Conservation (phyloP, 1,140 invertebrate species). For the Solen grandis region DNA sequence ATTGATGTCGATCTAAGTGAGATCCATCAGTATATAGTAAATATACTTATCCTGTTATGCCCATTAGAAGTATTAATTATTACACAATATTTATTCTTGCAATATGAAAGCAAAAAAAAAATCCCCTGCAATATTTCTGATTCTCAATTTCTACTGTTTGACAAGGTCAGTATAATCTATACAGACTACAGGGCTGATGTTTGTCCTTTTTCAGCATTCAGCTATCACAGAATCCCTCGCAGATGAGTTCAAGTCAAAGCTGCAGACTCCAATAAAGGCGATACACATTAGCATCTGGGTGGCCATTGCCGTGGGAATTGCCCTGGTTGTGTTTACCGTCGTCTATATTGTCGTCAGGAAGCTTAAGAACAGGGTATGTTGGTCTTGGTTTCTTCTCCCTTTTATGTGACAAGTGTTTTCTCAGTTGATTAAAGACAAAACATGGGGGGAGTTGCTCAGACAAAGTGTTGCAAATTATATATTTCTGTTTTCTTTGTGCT, state of each 20-base stretch:
- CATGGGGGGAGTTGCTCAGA: too few relatives aligned
- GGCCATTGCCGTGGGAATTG: constrained; percentile 37
- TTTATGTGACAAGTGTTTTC: too few relatives aligned
- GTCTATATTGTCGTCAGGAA: not conserved
- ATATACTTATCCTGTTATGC: not conserved
- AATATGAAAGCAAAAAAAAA: not conserved
- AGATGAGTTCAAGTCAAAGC: constrained; percentile 36
- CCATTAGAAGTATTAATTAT: not conserved
- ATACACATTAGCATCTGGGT: constrained; percentile 38
- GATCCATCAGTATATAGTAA: too few relatives aligned
- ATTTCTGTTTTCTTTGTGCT: too few relatives aligned
- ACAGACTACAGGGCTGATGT: not conserved
- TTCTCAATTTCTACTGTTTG: too few relatives aligned
- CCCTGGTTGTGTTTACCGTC: not conserved
- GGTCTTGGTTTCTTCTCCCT: too few relatives aligned
- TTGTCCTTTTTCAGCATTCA: constrained; percentile 31
- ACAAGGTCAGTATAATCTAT: too few relatives aligned
- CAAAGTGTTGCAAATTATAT: too few relatives aligned
- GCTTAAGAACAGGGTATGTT: too few relatives aligned
- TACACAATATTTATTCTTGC: not conserved
- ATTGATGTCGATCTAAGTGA: too few relatives aligned
- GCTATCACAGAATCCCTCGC: constrained; percentile 27
- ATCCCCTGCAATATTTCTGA: too few relatives aligned
- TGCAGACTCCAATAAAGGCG: constrained; percentile 12
- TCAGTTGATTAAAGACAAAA: too few relatives aligned